Base-by-base conservation (phyloP, 2,113 vertebrate genomes). In the Catagonus wagneri region DNA sequence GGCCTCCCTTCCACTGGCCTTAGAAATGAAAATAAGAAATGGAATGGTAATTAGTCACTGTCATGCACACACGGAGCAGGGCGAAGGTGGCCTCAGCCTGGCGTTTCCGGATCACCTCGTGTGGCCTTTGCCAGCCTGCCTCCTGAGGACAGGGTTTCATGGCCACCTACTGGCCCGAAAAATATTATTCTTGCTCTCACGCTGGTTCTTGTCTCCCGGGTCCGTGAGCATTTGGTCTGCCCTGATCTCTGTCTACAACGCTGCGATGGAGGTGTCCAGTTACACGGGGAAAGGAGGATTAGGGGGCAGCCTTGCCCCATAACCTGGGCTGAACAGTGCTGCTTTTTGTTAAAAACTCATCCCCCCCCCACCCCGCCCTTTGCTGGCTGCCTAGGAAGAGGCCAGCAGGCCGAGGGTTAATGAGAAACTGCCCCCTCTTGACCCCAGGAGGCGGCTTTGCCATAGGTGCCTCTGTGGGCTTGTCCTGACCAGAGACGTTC, bases 11-110 rank as follows among this genome's bases (percentile, higher is more conserved):
- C 60, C 86, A 87, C 8, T 58, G 83, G 88, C 68, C 75, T 86
- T 85, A 60, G 58, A 88, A 95, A 96, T 63, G 76, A 96, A 97
- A 96, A 94, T 75, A 96, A 92, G 81, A 86, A 97, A 80, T 1
- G 52, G 78, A 56, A 63, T 11, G 60, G 93, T 95, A 83, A 96
- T 97, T 87, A 95, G 96, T 97, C 97, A 97, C 96, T 88, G 96
- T 96, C 97, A 96, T n/a, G n/a, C 83, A 80, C 60, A 34, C 27
- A n/a, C 63, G 4, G 86, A 83, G 74, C 65, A n/a, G 74, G 50
- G 83, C n/a, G 85, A 93, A n/a, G 15, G 76, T 3, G 0, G 68
- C 94, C 52, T 54, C n/a, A 19, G 96, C 69, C 91, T 93, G 94
- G 95, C 83, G 89, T 94, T 96, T 97, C 97, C 36, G 44, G 95